Base-by-base conservation (phyloP, 1,140 invertebrate species). In the Drosophila ironensis region DNA sequence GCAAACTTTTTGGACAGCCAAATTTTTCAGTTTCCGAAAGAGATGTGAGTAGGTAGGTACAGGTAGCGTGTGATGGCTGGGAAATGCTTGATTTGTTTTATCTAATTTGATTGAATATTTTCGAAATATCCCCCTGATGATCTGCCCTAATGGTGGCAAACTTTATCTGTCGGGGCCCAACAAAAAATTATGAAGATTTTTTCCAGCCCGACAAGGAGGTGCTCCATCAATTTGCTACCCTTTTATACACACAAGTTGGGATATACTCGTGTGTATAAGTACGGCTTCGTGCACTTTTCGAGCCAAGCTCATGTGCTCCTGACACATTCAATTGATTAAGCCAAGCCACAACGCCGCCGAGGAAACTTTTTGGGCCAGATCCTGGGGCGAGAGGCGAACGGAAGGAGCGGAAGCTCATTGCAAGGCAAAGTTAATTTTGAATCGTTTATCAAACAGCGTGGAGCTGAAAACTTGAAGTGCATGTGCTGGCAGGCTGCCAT, bases 281-380 rank as follows among this genome's bases (percentile, higher is more conserved):
- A 52, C 24, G 27, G 40, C 30, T 20, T 16, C 6, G 12, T 24
- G 30, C 38, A 41, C 47, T 40, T 50, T n/a, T 30, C 35, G 28
- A 45, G 44, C 12, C 20, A 40, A 59, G 45, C 74, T 63, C 75
- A 80, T 57, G 60, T 86, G 76, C 59, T 86, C 52, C 80, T 84
- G 78, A 80, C 78, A 74, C 61, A 71, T 63, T 70, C 80, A 84
- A 84, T 84, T 84, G 80, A 84, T 84, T 84, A 84, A 84, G 30
- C 67, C 59, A 56, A 74, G 70, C 74, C 80, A 41, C 78, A 86
- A 57, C 35, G 24, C 37, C 45, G 61, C 52, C 28, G 33, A 67
- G 41, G 38, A 69, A 84, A 82, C 41, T 73, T 72, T 73, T 72
- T 64, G 69, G 50, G 52, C 24, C 37, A 80, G 48, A 53, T 61